A percentile compares a stretch with the other conserved stretches of the same genome.
These are phyloP conservation scores for Echinometra lucunter DNA, from an alignment of 53 echinoderm and acorn worm species.

Conservation along the genomic window DNA sequence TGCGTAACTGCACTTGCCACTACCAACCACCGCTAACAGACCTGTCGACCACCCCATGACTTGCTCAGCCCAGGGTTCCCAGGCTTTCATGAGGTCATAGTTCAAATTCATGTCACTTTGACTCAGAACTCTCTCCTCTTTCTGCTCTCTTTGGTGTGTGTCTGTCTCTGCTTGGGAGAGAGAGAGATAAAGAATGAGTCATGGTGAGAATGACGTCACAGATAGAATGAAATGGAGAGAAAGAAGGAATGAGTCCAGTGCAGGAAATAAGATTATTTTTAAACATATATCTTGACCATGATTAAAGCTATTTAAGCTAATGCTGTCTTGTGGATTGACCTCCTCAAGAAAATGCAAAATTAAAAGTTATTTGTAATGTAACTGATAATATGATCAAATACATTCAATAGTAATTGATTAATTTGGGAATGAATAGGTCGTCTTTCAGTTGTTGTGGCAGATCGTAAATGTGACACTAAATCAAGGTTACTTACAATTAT, in stretches of 20 bases:
- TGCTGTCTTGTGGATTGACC: neutral
- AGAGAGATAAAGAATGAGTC: constrained; percentile 22
- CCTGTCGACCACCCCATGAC: constrained; percentile 51
- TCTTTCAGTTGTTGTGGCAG: no score
- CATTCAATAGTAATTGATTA: no score
- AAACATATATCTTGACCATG: neutral
- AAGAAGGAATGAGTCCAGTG: neutral
- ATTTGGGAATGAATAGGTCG: no score
- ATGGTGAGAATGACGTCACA: constrained; percentile 47
- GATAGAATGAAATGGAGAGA: neutral
- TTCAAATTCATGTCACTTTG: constrained; percentile 52
- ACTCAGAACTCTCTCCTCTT: neutral
- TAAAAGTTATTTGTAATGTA: no score
- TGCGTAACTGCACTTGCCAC: constrained; percentile 40
- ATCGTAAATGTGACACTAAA: neutral
- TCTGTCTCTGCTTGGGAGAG: constrained; percentile 45
- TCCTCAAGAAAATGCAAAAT: neutral
- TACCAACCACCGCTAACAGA: neutral
- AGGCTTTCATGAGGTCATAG: constrained; percentile 47
- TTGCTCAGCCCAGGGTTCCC: constrained; percentile 63
- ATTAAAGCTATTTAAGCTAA: neutral
- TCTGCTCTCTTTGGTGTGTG: neutral
- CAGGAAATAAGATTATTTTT: constrained; percentile 15
- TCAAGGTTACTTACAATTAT: neutral
- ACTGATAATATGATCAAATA: no score